Evolutionary conservation across 2,888 invertebrate species (phyloP).

Genomic region (Ectemnius cavifrons): DNA sequence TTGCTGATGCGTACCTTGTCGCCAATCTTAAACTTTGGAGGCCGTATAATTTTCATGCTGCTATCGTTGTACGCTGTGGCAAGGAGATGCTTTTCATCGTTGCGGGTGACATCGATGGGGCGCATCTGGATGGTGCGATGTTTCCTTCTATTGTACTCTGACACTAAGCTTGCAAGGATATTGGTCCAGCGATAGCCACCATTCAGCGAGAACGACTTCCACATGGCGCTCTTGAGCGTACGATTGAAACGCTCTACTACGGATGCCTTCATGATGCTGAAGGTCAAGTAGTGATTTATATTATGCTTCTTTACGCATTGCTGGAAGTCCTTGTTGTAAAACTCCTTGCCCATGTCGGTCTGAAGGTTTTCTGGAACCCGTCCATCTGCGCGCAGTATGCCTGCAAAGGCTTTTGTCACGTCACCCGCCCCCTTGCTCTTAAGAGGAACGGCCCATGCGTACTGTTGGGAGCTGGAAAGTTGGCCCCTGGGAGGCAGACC

Average conservation of each 20-base stretch:
- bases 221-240: slow-evolving; percentile 61
- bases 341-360: slow-evolving; percentile 12
- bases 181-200: slow-evolving; percentile 54
- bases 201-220: slow-evolving; percentile 50
- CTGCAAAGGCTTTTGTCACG: background rate
- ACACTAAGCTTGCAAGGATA: slow-evolving; percentile 35
- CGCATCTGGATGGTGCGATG: slow-evolving; percentile 11
- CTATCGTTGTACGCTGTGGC: background rate
- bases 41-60: background rate
- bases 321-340: slow-evolving; percentile 6
- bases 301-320: slow-evolving; percentile 10
- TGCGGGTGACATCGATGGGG: background rate
- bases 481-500: no score
- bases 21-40: slow-evolving; percentile 56
- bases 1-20: slow-evolving; percentile 70
- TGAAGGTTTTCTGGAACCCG: slow-evolving; percentile 1
- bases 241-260: slow-evolving; percentile 67
- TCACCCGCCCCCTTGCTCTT: background rate
- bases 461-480: no score
- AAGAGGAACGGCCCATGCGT: background rate
- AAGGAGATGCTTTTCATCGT: background rate
- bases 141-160: slow-evolving; percentile 44
- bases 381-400: background rate
- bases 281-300: slow-evolving; percentile 51
- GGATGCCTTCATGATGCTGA: slow-evolving; percentile 61